Evolutionary conservation across 2,113 vertebrate genomes (phyloP).

Genomic region (Tragelaphus buxtoni): DNA sequence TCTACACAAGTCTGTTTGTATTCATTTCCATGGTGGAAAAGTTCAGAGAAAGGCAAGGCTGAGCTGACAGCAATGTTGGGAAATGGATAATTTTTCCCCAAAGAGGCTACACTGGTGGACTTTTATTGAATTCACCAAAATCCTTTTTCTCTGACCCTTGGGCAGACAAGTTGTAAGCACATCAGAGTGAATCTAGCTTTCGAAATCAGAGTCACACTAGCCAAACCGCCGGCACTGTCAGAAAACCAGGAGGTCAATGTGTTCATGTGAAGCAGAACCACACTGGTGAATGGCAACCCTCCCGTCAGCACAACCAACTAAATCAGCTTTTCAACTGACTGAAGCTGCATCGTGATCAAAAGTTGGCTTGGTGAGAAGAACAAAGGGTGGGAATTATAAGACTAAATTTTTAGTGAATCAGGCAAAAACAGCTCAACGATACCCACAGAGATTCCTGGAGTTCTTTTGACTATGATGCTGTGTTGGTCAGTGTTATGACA

Average conservation of each 20-base stretch:
- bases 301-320: background rate
- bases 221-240: background rate
- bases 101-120: background rate
- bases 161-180: background rate
- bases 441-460: background rate
- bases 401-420: background rate
- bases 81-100: background rate
- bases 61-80: background rate
- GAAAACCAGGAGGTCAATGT: background rate
- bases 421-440: background rate
- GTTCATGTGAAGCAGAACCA: background rate
- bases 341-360: background rate
- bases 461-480: background rate
- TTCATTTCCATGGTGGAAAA: background rate
- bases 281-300: background rate
- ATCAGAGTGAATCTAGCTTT: background rate
- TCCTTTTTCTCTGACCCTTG: background rate
- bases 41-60: background rate
- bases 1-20: background rate
- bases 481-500: background rate
- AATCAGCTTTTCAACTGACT: background rate
- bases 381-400: background rate
- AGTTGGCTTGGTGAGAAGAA: background rate
- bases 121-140: background rate
- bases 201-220: background rate